Base-by-base conservation (phyloP, 2,888 invertebrate genomes). In the Graphium colonna region DNA sequence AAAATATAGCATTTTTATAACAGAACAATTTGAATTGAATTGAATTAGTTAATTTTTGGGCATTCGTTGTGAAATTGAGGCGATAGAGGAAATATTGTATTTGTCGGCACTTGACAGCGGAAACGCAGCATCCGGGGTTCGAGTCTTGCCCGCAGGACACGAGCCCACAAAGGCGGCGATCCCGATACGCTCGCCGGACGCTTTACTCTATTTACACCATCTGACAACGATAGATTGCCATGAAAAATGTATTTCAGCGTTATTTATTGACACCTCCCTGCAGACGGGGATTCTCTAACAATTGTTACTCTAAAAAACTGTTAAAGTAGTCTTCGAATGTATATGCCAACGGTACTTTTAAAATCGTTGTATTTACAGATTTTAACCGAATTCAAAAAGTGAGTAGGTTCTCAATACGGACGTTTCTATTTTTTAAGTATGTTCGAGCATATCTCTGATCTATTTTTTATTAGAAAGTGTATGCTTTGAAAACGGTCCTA, bases 111-210 rank as follows among this genome's bases (percentile, higher is more conserved):
- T n/a, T 56, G 68, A 62, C 60, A 69, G 62, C 79, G 58, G 81
- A 82, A 81, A 78, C 67, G 66, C 58, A 55, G 67, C 52, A 40
- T 63, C 67, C 66, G 61, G 59, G 56, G 59, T 67, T 68, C 73
- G 75, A 69, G 71, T 74, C 73, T 72, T 58, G 61, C 76, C 80
- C 77, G 69, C 75, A 73, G 78, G 75, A 76, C 72, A 76, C 66
- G 64, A 60, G 75, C 75, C 76, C 75, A 75, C 71, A 77, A 67
- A 74, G 69, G 69, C 68, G 64, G 65, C 62, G 55, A 48, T 55
- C 71, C 66, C 77, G 77, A 82, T 78, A 79, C 75, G 76, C 71
- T 70, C 21, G 67, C 71, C 74, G 76, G 77, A 77, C 74, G 70
- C 71, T 73, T 71, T 72, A 75, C 77, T 77, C 75, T 74, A 77